Base-by-base conservation (phyloP, 2,113 vertebrate species). In the Stomatorhinus ivindoensis region DNA sequence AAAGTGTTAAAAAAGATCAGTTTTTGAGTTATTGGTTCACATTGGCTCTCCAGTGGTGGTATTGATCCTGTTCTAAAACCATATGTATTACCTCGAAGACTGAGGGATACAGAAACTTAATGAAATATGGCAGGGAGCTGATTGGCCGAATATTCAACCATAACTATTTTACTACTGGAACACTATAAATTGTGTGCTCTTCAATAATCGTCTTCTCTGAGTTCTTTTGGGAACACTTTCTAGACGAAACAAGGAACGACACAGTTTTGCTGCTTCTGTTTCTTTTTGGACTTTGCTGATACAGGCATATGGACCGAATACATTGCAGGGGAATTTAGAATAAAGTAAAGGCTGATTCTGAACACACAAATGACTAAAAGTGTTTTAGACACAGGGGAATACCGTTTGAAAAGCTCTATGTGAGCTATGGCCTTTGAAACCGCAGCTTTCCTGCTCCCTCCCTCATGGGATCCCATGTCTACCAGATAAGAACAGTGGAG, bases 361-460 rank as follows among this genome's bases (percentile, higher is more conserved):
- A 76, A 88, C 42, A 21, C 19, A 58, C 48, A 90, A 88, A 88
- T 89, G 46, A 91, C 91, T 91, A 73, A 88, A 90, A 88, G 55
- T 89, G 85, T 91, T 90, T 92, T 31, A 92, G 55, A 91, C 90
- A 50, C 58, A 48, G 89, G n/a, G 89, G 88, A 92, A 91, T 92
- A 87, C 91, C 84, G 35, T 65, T 69, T 88, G 92, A 87, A 91
- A 39, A 58, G 2, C 92, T 91, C 90, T 88, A 84, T 89, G 47
- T 87, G 93, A 94, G 91, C 11, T 1, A 86, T 90, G 85, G 3
- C 88, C 46, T 92, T 91, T 91, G 91, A 90, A 92, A 65, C 88
- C 15, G 89, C 39, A 89, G 89, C 55, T 55, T 82, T 92, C 92
- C 87, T 84, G 46, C 90, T 89, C 89, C 89, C 69, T 83, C n/a